Evolutionary conservation across 1,140 invertebrate species (phyloP).

Genomic region (Nasonia giraulti): DNA sequence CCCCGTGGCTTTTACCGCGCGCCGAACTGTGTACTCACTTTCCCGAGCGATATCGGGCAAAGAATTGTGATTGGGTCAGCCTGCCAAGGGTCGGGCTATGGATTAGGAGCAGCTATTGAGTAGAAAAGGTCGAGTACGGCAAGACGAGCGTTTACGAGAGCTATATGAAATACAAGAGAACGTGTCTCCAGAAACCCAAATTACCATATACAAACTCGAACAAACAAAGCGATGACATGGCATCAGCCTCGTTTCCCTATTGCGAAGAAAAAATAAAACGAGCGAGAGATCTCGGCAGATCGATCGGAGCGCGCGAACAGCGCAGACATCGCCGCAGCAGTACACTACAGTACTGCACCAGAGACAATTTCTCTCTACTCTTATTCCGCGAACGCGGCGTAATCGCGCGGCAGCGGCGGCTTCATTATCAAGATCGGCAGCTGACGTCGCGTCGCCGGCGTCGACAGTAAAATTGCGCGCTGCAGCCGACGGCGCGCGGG

Average conservation of each 20-base stretch:
- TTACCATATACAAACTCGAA: no score
- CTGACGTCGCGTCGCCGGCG: neutral
- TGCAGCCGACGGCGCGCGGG: neutral
- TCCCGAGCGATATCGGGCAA: neutral
- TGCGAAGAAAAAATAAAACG: neutral
- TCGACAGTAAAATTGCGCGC: conserved; percentile 36
- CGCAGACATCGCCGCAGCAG: neutral
- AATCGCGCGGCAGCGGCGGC: neutral
- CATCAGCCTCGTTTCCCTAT: neutral
- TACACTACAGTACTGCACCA: neutral
- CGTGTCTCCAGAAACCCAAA: no score
- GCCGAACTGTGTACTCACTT: no score
- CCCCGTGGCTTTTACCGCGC: no score
- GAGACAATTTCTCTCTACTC: conserved; percentile 14
- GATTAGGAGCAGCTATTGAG: neutral
- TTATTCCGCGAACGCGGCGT: neutral
- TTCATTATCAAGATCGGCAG: conserved; percentile 44
- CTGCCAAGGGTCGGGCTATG: neutral
- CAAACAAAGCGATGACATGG: no score
- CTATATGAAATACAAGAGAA: no score
- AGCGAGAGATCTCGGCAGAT: neutral
- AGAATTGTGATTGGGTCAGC: neutral
- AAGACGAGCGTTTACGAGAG: neutral
- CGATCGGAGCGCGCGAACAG: neutral
- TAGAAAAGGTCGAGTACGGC: neutral